Evolutionary conservation across 1,140 invertebrate genomes (phyloP).

Genomic region (Drosophila subobscura): DNA sequence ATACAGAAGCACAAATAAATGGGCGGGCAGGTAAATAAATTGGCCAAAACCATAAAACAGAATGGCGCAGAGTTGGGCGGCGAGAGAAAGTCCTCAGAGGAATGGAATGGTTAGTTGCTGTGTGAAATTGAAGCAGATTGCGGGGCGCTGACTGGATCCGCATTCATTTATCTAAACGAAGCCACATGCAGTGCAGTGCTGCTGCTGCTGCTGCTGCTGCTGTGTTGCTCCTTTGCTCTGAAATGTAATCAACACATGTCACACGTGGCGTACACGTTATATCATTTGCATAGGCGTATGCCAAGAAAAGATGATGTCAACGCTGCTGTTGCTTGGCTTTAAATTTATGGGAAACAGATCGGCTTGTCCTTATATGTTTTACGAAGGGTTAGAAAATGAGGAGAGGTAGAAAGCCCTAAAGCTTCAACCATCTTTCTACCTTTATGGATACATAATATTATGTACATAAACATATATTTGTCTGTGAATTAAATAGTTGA

Average conservation of each 20-base stretch:
- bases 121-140: conserved; percentile 26
- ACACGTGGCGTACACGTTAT: conserved; percentile 45
- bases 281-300: conserved; percentile 43
- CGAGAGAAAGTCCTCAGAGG: too few relatives aligned
- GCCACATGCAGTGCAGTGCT: neutral
- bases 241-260: conserved; percentile 49
- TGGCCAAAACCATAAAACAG: conserved; percentile 14
- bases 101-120: neutral
- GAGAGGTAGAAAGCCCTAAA: too few relatives aligned
- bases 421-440: neutral
- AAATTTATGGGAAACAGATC: neutral
- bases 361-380: too few relatives aligned
- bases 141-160: conserved; percentile 9
- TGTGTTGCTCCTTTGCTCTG: neutral
- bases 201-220: too few relatives aligned
- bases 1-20: conserved; percentile 32
- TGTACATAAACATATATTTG: too few relatives aligned
- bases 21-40: conserved; percentile 45
- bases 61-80: neutral
- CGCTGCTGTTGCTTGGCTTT: neutral
- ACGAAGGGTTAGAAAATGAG: neutral
- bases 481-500: too few relatives aligned
- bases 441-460: too few relatives aligned
- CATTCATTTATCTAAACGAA: conserved; percentile 29
- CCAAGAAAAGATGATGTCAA: conserved; percentile 22